Evolutionary conservation across 2,797 vertebrate genomes (phyloP).

Genomic region (Eupleurogrammus muticus): DNA sequence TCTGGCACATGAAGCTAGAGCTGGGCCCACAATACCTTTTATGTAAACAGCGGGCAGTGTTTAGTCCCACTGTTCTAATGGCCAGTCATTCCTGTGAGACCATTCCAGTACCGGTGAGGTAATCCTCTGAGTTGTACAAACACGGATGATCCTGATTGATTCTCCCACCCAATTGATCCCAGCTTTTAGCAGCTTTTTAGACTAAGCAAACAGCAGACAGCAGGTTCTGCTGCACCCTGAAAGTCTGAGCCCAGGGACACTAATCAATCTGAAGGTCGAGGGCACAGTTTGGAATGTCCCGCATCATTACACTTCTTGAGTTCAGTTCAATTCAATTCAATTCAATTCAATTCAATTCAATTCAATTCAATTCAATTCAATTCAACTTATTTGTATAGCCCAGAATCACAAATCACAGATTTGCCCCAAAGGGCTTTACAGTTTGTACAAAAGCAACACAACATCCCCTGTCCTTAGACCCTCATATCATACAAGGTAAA

Average conservation of each 20-base stretch:
- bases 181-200: constrained; percentile 77
- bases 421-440: too few species aligned
- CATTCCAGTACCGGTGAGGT: constrained; percentile 79
- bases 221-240: constrained; percentile 42
- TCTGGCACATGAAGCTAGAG: constrained; percentile 60
- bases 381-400: too few species aligned
- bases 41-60: constrained; percentile 77
- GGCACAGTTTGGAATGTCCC: too few species aligned
- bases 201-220: constrained; percentile 70
- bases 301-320: too few species aligned
- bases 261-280: constrained; percentile 47
- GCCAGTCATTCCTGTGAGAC: constrained; percentile 73
- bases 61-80: constrained; percentile 78
- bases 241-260: constrained; percentile 41
- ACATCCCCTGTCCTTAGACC: too few species aligned
- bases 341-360: too few species aligned
- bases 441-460: too few species aligned
- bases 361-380: too few species aligned
- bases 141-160: constrained; percentile 79
- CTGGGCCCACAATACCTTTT: constrained; percentile 70
- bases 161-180: constrained; percentile 71
- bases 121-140: constrained; percentile 79
- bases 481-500: too few species aligned
- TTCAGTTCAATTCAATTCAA: too few species aligned
- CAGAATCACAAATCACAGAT: too few species aligned